Evolutionary conservation across 2,888 invertebrate species (phyloP), one percentile per base, ranked within the genome.

Genomic region (Calameuta filiformis): DNA sequence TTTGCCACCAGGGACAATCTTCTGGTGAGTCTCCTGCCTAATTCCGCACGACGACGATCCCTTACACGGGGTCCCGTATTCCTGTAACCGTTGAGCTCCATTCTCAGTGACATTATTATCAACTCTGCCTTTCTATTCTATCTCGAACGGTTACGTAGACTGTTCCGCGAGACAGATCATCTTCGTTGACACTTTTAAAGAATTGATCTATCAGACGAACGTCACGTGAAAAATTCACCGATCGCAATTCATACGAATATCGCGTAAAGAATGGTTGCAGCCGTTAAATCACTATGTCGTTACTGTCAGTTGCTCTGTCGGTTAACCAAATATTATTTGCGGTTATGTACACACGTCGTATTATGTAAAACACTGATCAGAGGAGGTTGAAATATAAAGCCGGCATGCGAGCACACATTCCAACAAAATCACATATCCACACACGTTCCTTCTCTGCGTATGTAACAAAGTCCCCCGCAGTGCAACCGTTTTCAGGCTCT

Each of bases 21-120:
- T 80, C 94, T 92, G 76, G 94, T 94, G 83, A 94, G 93, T 85
- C 93, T 93, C 81, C 94, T 93, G 69, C 94, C 94, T 87, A 94
- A 93, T 86, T 94, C 94, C 34, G 94, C 87, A 31, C 90, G 88
- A 73, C 88, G 86, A 68, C 90, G 87, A 71, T 89, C 85, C 80
- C 90, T 83, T 40, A 89, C 87, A 73, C 91, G 87, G 12, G 91
- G 85, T 30, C 89, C 90, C 69, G 87, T 87, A 81, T 88, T 87
- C 82, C 88, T 90, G 84, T 89, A 90, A 56, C 88, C 84, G 35
- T 87, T 86, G 77, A 90, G 89, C 82, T 91, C 91, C 90, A 90
- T 89, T 81, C 86, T 89, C 75, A 84, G 76, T 73, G 83, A 85
- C 85, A 83, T 81, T 35, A 76, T 79, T 9, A 23, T 56, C 56